Conservation (phyloP, 2,888 invertebrate genomes). For the Sceliomorpha sp. region DNA sequence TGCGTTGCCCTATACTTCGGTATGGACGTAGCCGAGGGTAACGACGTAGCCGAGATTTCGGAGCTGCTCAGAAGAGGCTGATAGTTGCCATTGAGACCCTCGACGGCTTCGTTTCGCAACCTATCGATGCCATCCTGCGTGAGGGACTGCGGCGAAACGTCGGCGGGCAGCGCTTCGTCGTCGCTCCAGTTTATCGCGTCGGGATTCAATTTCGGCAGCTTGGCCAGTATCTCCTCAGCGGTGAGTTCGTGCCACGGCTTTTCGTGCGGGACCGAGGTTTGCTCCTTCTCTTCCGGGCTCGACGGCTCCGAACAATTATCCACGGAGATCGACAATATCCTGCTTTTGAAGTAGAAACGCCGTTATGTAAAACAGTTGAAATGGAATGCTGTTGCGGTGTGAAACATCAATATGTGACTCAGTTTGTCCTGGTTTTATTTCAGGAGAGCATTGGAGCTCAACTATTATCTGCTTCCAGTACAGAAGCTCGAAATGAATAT, state of each 20-base stretch:
- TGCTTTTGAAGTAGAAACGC: slow-evolving; percentile 3
- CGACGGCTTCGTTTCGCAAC: slow-evolving; percentile 70
- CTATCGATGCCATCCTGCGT: slow-evolving; percentile 70
- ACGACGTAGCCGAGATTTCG: too few relatives aligned
- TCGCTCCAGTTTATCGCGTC: slow-evolving; percentile 81
- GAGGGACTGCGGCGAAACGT: slow-evolving; percentile 59
- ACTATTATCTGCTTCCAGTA: too few relatives aligned
- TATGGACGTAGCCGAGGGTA: too few relatives aligned
- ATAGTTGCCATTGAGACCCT: slow-evolving; percentile 77
- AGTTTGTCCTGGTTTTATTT: too few relatives aligned
- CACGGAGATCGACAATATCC: slow-evolving; percentile 28
- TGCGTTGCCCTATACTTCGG: too few relatives aligned
- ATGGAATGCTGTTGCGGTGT: too few relatives aligned
- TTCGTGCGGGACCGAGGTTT: slow-evolving; percentile 59
- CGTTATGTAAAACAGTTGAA: too few relatives aligned
- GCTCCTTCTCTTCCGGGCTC: slow-evolving; percentile 41
- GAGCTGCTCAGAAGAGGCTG: too few relatives aligned
- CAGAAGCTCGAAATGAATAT: too few relatives aligned
- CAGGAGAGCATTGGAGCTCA: too few relatives aligned
- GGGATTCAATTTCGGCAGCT: slow-evolving; percentile 85
- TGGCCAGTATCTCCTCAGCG: slow-evolving; percentile 84
- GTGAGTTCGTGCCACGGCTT: slow-evolving; percentile 74
- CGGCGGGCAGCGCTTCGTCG: slow-evolving; percentile 32
- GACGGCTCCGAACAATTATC: slow-evolving; percentile 20
- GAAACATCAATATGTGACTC: too few relatives aligned